Evolutionary conservation across 2,113 vertebrate species (phyloP).

Genomic region (Cinclus mexicanus): DNA sequence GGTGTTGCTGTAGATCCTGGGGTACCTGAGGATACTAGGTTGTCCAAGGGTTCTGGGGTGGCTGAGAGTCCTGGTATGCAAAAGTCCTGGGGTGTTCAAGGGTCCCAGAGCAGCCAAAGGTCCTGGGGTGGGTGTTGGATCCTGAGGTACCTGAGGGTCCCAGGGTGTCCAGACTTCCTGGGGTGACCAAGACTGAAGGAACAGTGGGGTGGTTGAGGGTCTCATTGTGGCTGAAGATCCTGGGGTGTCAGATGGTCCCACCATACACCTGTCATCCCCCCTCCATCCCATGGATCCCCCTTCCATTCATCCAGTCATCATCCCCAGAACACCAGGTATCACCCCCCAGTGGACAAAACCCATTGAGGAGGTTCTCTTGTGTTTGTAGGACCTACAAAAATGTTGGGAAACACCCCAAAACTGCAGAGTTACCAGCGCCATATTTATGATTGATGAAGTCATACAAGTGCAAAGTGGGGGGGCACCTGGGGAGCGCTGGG

Average conservation of each 20-base stretch:
- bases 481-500: fast-evolving
- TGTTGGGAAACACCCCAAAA: background rate
- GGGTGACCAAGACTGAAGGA: background rate
- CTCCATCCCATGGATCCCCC: background rate
- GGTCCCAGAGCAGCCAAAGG: background rate
- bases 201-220: no score
- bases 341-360: background rate
- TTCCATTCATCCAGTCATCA: background rate
- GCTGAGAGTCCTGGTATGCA: background rate
- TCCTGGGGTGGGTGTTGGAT: background rate
- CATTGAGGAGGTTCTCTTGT: background rate
- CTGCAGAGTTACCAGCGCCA: fast-evolving
- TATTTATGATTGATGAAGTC: background rate
- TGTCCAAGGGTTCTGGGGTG: background rate
- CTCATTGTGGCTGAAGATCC: background rate
- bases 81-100: no score
- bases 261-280: background rate
- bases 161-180: no score
- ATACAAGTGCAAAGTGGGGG: background rate
- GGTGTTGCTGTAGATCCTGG: background rate
- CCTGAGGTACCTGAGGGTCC: background rate
- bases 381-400: background rate
- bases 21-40: background rate
- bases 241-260: fast-evolving
- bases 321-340: background rate